Evolutionary conservation across 2,113 vertebrate genomes (phyloP).

Genomic region (Boulengerochromis microlepis): DNA sequence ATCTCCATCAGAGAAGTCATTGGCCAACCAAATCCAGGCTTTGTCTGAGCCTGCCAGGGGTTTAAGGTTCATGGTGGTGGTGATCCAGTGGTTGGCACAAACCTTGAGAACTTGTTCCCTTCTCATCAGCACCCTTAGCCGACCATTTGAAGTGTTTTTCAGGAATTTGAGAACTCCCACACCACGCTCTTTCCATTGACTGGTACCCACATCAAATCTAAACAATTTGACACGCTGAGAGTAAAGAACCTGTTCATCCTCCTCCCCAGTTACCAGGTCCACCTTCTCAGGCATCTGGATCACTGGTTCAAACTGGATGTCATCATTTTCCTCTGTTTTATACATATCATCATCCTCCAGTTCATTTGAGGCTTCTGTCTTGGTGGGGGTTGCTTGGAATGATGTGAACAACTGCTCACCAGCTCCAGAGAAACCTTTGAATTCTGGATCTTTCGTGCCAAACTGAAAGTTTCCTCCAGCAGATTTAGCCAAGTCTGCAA

Average conservation of each 20-base stretch:
- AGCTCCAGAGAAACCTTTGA: constrained; percentile 83
- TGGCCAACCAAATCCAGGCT: constrained; percentile 96
- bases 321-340: constrained; percentile 90
- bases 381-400: constrained; percentile 56
- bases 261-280: constrained; percentile 93
- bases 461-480: constrained; percentile 80
- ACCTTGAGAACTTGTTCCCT: constrained; percentile 97
- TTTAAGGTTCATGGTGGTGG: constrained; percentile 95
- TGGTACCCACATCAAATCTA: constrained; percentile 83
- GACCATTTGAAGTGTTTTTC: constrained; percentile 87
- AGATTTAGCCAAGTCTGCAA: constrained; percentile 86
- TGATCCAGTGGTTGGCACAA: constrained; percentile 98
- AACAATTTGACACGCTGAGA: constrained; percentile 92
- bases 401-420: constrained; percentile 83
- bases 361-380: constrained; percentile 65
- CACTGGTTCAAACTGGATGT: constrained; percentile 96
- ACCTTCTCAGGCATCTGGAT: constrained; percentile 96
- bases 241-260: constrained; percentile 89
- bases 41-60: constrained; percentile 90
- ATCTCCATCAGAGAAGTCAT: constrained; percentile 92
- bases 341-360: constrained; percentile 86
- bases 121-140: constrained; percentile 90
- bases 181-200: constrained; percentile 97
- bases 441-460: constrained; percentile 80
- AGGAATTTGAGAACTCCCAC: constrained; percentile 91